phyloP scores from a whole-genome alignment of 2,888 invertebrate genomes.

The Watsonalla cultraria region DNA sequence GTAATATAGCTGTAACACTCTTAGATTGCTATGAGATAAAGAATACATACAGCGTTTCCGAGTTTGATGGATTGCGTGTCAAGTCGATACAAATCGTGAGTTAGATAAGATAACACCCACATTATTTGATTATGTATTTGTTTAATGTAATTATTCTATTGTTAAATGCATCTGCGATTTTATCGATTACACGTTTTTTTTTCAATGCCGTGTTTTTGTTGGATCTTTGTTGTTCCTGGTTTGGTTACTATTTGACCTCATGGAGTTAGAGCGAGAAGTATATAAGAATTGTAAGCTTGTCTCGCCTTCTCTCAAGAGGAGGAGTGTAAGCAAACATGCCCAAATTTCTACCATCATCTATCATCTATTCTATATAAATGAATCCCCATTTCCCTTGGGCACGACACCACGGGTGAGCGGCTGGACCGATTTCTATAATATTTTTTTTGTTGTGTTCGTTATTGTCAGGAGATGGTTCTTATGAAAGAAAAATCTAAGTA shows the following conservation, averaged over 20 bases:
- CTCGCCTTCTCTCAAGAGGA: no score
- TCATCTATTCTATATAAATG: no score
- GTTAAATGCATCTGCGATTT: slow-evolving; percentile 9
- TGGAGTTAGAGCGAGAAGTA: not conserved
- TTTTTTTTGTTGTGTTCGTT: no score
- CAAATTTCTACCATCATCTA: no score
- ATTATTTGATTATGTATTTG: slow-evolving; percentile 14
- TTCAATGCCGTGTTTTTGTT: not conserved
- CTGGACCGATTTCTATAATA: no score
- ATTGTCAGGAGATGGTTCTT: no score
- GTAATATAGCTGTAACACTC: not conserved
- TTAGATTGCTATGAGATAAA: not conserved
- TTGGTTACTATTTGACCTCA: not conserved
- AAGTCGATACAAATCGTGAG: slow-evolving; percentile 14
- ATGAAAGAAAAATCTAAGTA: no score
- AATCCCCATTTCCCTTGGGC: no score
- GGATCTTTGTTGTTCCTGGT: not conserved
- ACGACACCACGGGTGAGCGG: no score
- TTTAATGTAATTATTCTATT: slow-evolving; percentile 19
- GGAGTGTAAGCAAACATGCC: no score
- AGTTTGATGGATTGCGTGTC: slow-evolving; percentile 7
- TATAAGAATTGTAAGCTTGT: no score
- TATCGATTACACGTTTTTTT: slow-evolving; percentile 4
- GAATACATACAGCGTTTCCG: not conserved
- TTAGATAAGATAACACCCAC: slow-evolving; percentile 12